phyloP scores from a whole-genome alignment of 1,140 invertebrate species.

The Wiebesia pumilae region DNA sequence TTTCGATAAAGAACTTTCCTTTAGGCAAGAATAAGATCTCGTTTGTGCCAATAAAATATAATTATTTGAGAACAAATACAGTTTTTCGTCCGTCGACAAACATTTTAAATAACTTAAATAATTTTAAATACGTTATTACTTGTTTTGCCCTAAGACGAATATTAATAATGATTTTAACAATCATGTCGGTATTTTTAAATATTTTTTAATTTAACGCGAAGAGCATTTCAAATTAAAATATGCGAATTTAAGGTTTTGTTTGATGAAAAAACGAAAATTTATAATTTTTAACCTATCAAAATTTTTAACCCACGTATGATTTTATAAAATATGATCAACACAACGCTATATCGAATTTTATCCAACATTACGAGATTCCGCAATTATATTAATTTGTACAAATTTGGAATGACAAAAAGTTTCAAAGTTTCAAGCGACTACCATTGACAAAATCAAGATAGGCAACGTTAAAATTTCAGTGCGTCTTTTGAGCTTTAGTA shows the following conservation, averaged over 20 bases:
- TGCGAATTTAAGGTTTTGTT: too few relatives aligned
- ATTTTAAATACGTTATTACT: neutral
- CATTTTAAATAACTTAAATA: neutral
- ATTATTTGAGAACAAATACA: neutral
- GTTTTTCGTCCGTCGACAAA: neutral
- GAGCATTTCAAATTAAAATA: neutral
- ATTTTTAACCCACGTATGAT: too few relatives aligned
- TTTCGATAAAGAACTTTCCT: too few relatives aligned
- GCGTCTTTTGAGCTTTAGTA: neutral
- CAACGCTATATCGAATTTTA: too few relatives aligned
- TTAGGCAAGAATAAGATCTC: neutral
- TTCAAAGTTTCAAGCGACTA: neutral
- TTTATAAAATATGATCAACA: too few relatives aligned
- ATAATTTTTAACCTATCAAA: too few relatives aligned
- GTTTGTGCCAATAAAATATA: neutral
- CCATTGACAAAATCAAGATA: neutral
- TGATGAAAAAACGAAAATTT: too few relatives aligned
- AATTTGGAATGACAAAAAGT: conserved; percentile 1
- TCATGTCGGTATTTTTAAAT: neutral
- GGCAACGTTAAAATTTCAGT: neutral
- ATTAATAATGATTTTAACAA: neutral
- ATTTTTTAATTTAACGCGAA: neutral
- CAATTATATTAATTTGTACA: neutral
- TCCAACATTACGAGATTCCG: too few relatives aligned
- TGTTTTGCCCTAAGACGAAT: neutral